Conservation (phyloP, 2,797 vertebrate species). For the Pseudocheirus occidentalis region DNA sequence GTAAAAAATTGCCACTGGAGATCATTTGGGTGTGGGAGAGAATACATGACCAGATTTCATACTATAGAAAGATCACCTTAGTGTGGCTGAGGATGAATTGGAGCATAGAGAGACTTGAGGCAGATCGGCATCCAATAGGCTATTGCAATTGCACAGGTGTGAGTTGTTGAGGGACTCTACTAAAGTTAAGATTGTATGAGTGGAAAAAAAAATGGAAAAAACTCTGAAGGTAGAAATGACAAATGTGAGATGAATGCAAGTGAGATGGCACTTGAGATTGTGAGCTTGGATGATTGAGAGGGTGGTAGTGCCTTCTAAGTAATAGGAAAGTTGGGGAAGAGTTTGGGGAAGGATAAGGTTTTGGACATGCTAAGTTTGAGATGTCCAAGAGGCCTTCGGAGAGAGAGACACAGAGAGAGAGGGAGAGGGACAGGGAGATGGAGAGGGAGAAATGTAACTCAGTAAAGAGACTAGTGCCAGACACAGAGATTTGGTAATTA, state of each 20-base stretch:
- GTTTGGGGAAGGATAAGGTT: neutral
- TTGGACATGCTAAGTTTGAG: neutral
- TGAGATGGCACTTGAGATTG: neutral
- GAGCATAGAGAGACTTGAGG: neutral
- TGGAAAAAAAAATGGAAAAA: neutral
- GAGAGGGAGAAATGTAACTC: neutral
- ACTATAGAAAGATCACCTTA: neutral
- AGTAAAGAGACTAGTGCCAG: neutral
- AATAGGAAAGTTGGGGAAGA: neutral
- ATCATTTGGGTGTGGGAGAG: neutral
- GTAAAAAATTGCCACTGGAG: neutral
- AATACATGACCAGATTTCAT: neutral
- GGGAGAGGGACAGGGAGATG: no score
- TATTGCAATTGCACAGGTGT: neutral
- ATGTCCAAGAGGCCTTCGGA: neutral
- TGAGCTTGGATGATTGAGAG: neutral
- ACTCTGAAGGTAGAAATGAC: neutral
- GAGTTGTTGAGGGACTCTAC: neutral
- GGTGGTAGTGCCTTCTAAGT: neutral
- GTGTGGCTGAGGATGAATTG: neutral
- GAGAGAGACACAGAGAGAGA: no score
- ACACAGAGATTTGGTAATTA: neutral
- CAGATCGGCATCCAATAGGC: neutral
- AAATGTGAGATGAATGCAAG: neutral
- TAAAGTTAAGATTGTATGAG: neutral